A percentile compares a stretch with the other conserved stretches of the same genome.
phyloP scores from a whole-genome alignment of 92 coral and sea anemone species.

The Blastomussa wellsi region DNA sequence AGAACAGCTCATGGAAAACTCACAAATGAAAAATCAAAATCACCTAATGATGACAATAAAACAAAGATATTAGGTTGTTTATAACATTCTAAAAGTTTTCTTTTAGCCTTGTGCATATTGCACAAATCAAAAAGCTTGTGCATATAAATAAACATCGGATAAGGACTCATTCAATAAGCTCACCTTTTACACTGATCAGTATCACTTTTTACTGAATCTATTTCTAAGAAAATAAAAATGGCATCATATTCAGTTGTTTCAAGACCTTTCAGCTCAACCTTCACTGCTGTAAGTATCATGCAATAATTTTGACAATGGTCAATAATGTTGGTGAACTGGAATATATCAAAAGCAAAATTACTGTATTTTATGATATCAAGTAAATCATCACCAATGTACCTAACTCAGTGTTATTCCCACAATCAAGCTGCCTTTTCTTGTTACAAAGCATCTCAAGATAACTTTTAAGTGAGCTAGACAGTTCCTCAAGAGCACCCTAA shows the following conservation, averaged over 20 bases:
- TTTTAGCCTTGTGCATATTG: too few species aligned
- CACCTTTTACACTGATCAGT: constrained; percentile 25
- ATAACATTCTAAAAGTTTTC: too few species aligned
- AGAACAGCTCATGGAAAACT: background rate
- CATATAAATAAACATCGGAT: too few species aligned
- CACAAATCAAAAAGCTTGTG: too few species aligned
- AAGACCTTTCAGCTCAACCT: background rate
- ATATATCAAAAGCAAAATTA: too few species aligned
- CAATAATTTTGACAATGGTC: too few species aligned
- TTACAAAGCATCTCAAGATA: constrained; percentile 62
- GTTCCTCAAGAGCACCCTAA: constrained; percentile 82
- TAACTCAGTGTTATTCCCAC: constrained; percentile 13
- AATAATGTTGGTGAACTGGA: background rate
- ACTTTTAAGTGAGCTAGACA: constrained; percentile 73
- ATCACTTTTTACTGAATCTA: constrained; percentile 10
- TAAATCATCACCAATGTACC: background rate
- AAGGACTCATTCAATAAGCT: background rate
- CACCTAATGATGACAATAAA: too few species aligned
- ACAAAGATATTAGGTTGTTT: too few species aligned
- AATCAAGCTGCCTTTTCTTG: constrained; percentile 76
- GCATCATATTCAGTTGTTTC: background rate
- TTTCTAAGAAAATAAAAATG: background rate
- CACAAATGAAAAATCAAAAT: background rate
- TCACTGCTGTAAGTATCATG: too few species aligned
- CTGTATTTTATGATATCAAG: background rate